Evolutionary conservation across 2,888 invertebrate species (phyloP), one percentile per base, ranked within the genome.

Genomic region (Lumbricus terrestris): DNA sequence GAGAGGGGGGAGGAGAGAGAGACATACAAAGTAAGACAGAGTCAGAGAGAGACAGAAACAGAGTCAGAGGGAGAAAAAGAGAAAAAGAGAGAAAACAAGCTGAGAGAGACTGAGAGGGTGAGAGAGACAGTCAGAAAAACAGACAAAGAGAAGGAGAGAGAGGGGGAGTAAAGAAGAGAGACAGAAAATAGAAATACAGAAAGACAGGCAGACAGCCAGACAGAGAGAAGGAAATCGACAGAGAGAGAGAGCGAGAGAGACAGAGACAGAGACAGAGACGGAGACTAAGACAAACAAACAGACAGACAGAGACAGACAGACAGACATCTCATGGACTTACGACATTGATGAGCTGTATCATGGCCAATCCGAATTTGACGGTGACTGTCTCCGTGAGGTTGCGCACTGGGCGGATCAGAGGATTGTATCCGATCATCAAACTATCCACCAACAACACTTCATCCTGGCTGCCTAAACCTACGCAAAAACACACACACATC

Each of bases 291-390:
- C 5, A 16, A 34, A 34, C 15, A 34, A 34, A 33, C 35, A 35
- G 34, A 85, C 34, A 85, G 8, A 85, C 20, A 85, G 33, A 85
- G 33, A 85, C n/a, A 83, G 3, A 34, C 3, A 83, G n/a, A 18
- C 35, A 35, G 20, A 35, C 35, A 85, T n/a, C 23, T 29, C 29
- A 69, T 37, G 34, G 37, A 97, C 97, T 96, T 96, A 99, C 99
- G 96, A 99, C 98, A 95, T 98, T 98, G 96, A 99, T 99, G 93
- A 99, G 97, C 95, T 99, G 99, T 94, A 99, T 98, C 95, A 99
- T 98, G 92, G 98, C 98, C 93, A 99, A 96, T 93, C 98, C 98
- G 95, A 99, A 98, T 94, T 97, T 96, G 93, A 99, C 98, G 95
- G 97, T 97, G 93, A 99, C 98, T 95, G 98, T 98, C 96, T 98